A percentile compares a stretch with the other conserved stretches of the same genome.
phyloP scores from a whole-genome alignment of 2,888 invertebrate genomes.

The Amphiduros pacificus region DNA sequence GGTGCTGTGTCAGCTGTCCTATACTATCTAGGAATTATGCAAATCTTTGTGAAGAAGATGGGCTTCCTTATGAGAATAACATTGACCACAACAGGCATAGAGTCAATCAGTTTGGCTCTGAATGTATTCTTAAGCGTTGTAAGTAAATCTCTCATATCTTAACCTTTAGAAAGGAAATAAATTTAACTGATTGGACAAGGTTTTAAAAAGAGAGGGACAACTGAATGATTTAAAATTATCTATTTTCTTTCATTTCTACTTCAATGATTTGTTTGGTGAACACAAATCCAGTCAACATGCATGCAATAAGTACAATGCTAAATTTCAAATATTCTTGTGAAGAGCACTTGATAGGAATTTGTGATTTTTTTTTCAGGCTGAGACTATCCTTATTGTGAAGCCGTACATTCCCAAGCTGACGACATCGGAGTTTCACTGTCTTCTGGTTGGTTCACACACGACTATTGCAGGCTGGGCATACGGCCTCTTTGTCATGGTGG shows the following conservation, averaged over 20 bases:
- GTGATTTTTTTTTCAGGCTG: slow-evolving; percentile 11
- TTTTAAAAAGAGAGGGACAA: no score
- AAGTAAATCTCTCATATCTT: no score
- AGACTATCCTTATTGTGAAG: slow-evolving; percentile 3
- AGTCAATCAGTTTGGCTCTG: slow-evolving; percentile 20
- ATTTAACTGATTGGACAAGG: no score
- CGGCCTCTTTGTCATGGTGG: slow-evolving; percentile 13
- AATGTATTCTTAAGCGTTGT: slow-evolving; percentile 27
- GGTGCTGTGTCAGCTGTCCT: slow-evolving; percentile 13
- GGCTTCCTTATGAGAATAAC: slow-evolving; percentile 24
- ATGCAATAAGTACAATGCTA: no score
- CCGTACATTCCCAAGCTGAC: slow-evolving; percentile 15
- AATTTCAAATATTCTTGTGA: no score
- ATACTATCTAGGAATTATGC: slow-evolving; percentile 14
- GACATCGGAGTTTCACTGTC: slow-evolving; percentile 16
- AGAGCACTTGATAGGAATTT: no score
- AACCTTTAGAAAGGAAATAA: no score
- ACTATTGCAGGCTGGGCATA: slow-evolving; percentile 18
- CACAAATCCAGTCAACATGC: no score
- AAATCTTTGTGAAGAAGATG: slow-evolving; percentile 12
- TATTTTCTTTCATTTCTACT: no score
- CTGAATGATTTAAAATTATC: no score
- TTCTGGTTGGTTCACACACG: slow-evolving; percentile 10
- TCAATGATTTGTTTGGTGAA: no score
- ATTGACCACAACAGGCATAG: slow-evolving; percentile 22